Base-by-base conservation (phyloP, 2,797 vertebrate genomes). In the Dryobates pubescens region DNA sequence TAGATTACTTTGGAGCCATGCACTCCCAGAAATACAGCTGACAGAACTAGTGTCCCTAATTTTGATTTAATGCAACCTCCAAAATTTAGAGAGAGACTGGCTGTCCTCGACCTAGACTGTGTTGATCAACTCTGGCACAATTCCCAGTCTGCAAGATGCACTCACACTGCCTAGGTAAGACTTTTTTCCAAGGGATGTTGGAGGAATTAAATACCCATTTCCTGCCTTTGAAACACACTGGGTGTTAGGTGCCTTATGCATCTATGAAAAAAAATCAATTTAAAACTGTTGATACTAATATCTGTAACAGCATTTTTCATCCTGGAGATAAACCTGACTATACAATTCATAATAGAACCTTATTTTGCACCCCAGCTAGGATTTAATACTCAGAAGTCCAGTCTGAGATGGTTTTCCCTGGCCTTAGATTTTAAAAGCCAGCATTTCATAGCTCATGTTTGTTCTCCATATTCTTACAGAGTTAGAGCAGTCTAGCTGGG, bases 61-160 rank as follows among this genome's bases (percentile, higher is more conserved):
- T 83, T 86, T 90, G 63, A 90, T 83, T 88, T 88, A 86, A 63
- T 68, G 51, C 58, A 80, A 13, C 63, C 71, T 93, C 78, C 78
- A 79, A 7, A 58, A 56, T 71, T 63, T 51, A 71, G 24, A 68
- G 58, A 67, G 65, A 68, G 59, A 91, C 68, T 68, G 62, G 83
- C 90, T 32, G 51, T 88, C 49, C 30, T 49, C 68, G 36, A 61
- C 19, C 38, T 34, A 43, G 34, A 5, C 49, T 45, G 10, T 54
- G 8, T 74, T 86, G 63, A 70, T 88, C 58, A 71, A 49, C 20
- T 15, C 59, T 90, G 80, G 74, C 77, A 62, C 30, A 49, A 61
- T 71, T 95, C 86, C 80, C 70, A 78, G 0, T 22, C 62, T 70
- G 45, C 54, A 57, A 59, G 47, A 62, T 91, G 70, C 24, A 26